Evolutionary conservation across 1,140 invertebrate species (phyloP).

Genomic region (Coelopa frigida): DNA sequence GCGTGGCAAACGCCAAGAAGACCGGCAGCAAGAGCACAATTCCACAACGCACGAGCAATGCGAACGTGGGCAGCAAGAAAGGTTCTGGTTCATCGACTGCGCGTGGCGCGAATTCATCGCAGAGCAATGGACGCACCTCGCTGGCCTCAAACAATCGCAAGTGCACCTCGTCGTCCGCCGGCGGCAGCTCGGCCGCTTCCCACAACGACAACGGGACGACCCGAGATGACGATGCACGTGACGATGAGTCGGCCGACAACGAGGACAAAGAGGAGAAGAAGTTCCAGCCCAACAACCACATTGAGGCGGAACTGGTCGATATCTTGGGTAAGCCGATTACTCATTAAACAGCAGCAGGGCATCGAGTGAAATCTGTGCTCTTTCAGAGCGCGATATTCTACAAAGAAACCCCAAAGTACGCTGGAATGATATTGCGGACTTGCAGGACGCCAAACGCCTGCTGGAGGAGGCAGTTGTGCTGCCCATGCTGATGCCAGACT

Average conservation of each 20-base stretch:
- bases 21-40: constrained; percentile 25
- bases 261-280: constrained; percentile 73
- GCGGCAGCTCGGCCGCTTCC: not conserved
- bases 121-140: constrained; percentile 15
- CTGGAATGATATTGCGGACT: constrained; percentile 97
- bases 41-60: constrained; percentile 22
- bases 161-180: not conserved
- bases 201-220: not conserved
- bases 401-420: constrained; percentile 95
- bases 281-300: constrained; percentile 82
- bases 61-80: constrained; percentile 6
- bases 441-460: constrained; percentile 88
- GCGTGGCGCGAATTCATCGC: constrained; percentile 2
- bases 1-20: constrained; percentile 10
- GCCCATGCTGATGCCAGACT: constrained; percentile 97
- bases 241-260: constrained; percentile 51
- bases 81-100: not conserved
- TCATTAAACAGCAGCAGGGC: too few relatives aligned
- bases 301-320: constrained; percentile 89
- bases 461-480: constrained; percentile 97
- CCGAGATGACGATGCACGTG: constrained; percentile 15
- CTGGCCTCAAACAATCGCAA: constrained; percentile 13
- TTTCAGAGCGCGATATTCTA: constrained; percentile 87
- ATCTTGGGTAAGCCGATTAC: constrained; percentile 77
- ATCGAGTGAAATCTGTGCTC: not conserved